A percentile compares a stretch with the other conserved stretches of the same genome.
Evolutionary conservation across 1,140 invertebrate genomes (phyloP).

Genomic region (Varroa destructor): DNA sequence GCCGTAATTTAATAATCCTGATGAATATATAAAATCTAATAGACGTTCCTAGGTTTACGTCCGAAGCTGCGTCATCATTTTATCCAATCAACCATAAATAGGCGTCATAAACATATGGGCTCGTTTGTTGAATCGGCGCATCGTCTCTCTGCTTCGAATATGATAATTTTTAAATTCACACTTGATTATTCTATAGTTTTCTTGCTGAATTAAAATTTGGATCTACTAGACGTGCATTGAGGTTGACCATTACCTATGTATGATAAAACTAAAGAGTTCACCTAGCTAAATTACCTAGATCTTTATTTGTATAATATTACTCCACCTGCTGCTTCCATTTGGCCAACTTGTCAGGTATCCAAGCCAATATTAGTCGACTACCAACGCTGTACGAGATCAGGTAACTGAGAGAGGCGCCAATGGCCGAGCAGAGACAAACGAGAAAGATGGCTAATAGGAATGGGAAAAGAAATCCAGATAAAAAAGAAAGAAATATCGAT

Average conservation of each 20-base stretch:
- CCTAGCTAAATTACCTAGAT: slow-evolving; percentile 33
- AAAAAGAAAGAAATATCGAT: slow-evolving; percentile 90
- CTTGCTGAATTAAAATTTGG: slow-evolving; percentile 5
- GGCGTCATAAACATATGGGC: too few relatives aligned
- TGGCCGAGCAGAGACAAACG: slow-evolving; percentile 88
- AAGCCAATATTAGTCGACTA: slow-evolving; percentile 64
- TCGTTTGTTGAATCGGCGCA: too few relatives aligned
- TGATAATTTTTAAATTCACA: too few relatives aligned
- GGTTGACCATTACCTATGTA: not conserved
- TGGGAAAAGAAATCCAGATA: slow-evolving; percentile 92
- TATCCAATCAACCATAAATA: too few relatives aligned
- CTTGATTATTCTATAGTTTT: not conserved
- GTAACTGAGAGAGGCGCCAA: slow-evolving; percentile 91
- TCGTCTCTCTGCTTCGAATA: too few relatives aligned
- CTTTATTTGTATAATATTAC: too few relatives aligned
- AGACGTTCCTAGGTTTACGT: too few relatives aligned
- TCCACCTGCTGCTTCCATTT: slow-evolving; percentile 67
- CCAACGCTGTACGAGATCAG: slow-evolving; percentile 77
- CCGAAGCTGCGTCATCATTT: too few relatives aligned
- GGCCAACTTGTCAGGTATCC: slow-evolving; percentile 71
- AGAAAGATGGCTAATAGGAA: slow-evolving; percentile 74
- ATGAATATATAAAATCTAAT: too few relatives aligned
- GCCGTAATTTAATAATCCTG: too few relatives aligned
- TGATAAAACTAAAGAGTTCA: slow-evolving; percentile 5
- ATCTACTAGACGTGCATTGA: not conserved